Base-by-base conservation (phyloP, 2,797 vertebrate species). In the Phylloscopus collybita region DNA sequence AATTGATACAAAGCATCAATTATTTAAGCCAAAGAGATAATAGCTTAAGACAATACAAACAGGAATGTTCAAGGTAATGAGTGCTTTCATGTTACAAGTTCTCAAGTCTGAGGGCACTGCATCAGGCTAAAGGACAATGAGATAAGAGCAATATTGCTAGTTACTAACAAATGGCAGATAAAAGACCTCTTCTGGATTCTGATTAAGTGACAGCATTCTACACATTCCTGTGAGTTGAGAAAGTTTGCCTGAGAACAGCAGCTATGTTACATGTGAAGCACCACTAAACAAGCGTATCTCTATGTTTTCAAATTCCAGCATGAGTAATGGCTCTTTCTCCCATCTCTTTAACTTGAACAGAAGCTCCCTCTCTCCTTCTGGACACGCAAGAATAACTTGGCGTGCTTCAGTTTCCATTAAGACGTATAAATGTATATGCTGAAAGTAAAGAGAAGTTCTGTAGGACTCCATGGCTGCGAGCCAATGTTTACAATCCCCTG, bases 181-280 rank as follows among this genome's bases (percentile, higher is more conserved):
- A 97, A 98, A 98, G 96, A 97, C 97, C 98, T 97, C 98, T 98
- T 98, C 98, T 98, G 98, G 98, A 98, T 98, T 97, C 97, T 98
- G 98, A 99, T 98, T 98, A 99, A 99, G 98, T 98, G 98, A 98
- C 98, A 98, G 98, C 98, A 99, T 99, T 99, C 98, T 99, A 97
- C 95, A 98, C 98, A 99, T 99, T 99, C 99, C 98, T 98, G 98
- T 93, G 98, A 98, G 98, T 98, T 99, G 98, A 98, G 98, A 98
- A 97, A 98, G 95, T 96, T 97, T 94, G 96, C 93, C 95, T 78
- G 71, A 97, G 96, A 97, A 96, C 92, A 83, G 97, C 94, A 80
- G 97, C 96, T 96, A 94, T 84, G 93, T 93, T 96, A 91, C 96
- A 96, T 56, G 93, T 53, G 95, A 96, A 97, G 94, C 73, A 79